phyloP scores from a whole-genome alignment of 2,113 vertebrate species.

The Sardina pilchardus region DNA sequence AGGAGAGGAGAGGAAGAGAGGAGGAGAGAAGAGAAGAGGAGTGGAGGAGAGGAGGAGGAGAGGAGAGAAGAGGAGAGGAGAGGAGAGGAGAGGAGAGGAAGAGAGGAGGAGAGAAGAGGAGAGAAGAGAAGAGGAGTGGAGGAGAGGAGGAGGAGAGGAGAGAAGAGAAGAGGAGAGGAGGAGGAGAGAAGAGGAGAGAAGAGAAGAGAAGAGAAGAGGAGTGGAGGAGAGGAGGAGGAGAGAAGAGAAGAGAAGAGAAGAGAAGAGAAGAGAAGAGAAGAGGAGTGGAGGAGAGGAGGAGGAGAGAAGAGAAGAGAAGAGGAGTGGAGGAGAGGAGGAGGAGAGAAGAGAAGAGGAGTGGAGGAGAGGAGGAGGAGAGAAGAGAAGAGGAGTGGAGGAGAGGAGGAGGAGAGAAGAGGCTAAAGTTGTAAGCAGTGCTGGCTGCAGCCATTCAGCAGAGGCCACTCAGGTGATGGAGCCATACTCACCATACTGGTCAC shows the following conservation, averaged over 20 bases:
- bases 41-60: not conserved
- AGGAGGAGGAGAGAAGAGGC: not conserved
- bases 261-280: not conserved
- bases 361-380: too few relatives aligned
- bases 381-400: not conserved
- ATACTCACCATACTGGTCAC: constrained; percentile 99
- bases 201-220: not conserved
- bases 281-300: not conserved
- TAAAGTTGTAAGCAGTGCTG: too few relatives aligned
- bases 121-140: too few relatives aligned
- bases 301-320: not conserved
- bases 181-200: not conserved
- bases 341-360: not conserved
- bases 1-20: not conserved
- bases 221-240: not conserved
- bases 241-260: not conserved
- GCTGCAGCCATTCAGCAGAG: not conserved
- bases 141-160: not conserved
- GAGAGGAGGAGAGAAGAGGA: not conserved
- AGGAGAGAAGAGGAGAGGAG: too few relatives aligned
- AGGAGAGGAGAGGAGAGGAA: too few relatives aligned
- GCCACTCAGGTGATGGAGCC: not conserved
- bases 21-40: not conserved
- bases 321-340: not conserved
- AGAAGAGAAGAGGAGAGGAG: not conserved